Evolutionary conservation across 1,140 invertebrate species (phyloP).

Genomic region (Odontomachus brunneus): DNA sequence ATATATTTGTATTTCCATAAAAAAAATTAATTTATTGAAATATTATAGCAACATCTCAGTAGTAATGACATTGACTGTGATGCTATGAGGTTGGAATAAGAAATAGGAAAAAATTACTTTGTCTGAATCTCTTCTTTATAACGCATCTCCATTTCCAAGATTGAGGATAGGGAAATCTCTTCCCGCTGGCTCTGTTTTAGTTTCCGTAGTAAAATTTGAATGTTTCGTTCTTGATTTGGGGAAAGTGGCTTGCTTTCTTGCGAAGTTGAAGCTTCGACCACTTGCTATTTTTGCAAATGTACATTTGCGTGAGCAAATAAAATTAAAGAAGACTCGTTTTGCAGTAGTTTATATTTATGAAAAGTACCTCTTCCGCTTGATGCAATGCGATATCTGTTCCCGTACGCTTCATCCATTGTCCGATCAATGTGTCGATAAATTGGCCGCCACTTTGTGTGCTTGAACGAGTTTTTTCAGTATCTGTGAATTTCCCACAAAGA

Average conservation of each 20-base stretch:
- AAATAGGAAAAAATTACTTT: conserved; percentile 38
- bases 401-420: conserved; percentile 56
- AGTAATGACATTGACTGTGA: no score
- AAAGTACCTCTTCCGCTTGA: conserved; percentile 27
- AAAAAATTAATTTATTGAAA: no score
- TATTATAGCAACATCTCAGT: no score
- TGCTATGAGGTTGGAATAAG: background rate
- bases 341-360: background rate
- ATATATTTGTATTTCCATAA: no score
- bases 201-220: conserved; percentile 55
- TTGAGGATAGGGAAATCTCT: conserved; percentile 31
- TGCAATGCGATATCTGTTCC: conserved; percentile 17
- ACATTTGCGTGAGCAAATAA: background rate
- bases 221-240: conserved; percentile 13
- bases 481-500: background rate
- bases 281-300: background rate
- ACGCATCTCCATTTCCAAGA: conserved; percentile 26
- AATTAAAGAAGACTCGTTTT: background rate
- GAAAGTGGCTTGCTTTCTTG: background rate
- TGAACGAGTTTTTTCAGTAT: background rate
- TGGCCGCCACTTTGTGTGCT: conserved; percentile 10
- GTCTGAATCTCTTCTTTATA: conserved; percentile 55
- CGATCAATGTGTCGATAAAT: conserved; percentile 56
- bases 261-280: background rate
- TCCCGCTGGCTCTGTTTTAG: conserved; percentile 43